Base-by-base conservation (phyloP, 2,888 invertebrate species). In the Dynastes tityus region DNA sequence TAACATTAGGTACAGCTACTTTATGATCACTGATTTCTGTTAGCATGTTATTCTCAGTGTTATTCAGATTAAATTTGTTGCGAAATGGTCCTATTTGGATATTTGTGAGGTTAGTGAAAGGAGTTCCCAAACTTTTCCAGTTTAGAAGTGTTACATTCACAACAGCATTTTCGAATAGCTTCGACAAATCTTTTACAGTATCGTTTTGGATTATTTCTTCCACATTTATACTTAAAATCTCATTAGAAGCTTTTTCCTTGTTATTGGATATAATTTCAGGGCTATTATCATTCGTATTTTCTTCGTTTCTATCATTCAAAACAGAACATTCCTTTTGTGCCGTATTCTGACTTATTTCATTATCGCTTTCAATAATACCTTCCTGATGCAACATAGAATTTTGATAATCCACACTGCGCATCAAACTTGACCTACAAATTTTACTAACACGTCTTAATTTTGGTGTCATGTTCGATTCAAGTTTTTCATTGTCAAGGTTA, bases 401-500 rank as follows among this genome's bases (percentile, higher is more conserved):
- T 11, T 65, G 37, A n/a, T 65, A 13, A 32, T 40, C 55, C 13
- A 1, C 6, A 61, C 22, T 13, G 6, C 5, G 8, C 13, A 58
- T n/a, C 29, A 74, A 49, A 13, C 22, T 61, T 13, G 61, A 74
- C 16, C 5, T 27, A 5, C 61, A 22, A 74, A n/a, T 29, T 40
- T 74, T 61, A 61, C 40, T 61, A 27, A 61, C n/a, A 3, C 29
- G 58, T 68, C 37, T 77, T 16, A 65, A 55, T 58, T 58, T 37
- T 16, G 67, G 68, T 16, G 58, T 67, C 27, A 2, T 37, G 8
- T 68, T 22, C 5, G 22, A 13, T 40, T 76, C 51, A n/a, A 64
- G 0, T 64, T 75, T 63, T 4, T 32, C 32, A 11, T 6, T 58
- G 9, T 51, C 13, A 27, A 64, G 9, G 3, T 67, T 55, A 5